Evolutionary conservation across 2,888 invertebrate species (phyloP).

Genomic region (Phortica okadai): DNA sequence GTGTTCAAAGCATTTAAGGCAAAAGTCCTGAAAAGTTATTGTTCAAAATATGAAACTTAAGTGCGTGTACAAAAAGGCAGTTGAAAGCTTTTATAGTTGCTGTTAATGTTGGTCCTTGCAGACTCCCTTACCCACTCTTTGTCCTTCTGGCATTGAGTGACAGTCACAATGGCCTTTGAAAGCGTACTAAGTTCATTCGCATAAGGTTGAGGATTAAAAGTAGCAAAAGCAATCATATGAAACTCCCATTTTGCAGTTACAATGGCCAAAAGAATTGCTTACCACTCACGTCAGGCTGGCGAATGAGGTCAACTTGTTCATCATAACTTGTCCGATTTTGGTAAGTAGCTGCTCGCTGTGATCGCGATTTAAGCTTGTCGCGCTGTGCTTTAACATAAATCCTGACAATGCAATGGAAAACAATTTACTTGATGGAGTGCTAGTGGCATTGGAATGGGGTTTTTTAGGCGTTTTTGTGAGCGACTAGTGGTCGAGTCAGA

Average conservation of each 20-base stretch:
- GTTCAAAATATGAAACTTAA: constrained; percentile 41
- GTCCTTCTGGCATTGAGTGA: not conserved
- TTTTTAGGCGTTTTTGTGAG: too few relatives aligned
- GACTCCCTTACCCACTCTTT: not conserved
- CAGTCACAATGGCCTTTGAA: not conserved
- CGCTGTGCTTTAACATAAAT: constrained; percentile 54
- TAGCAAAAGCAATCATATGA: not conserved
- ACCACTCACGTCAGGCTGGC: not conserved
- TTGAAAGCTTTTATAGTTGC: not conserved
- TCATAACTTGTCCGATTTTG: constrained; percentile 20
- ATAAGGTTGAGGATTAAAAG: not conserved
- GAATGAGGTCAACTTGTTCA: constrained; percentile 5
- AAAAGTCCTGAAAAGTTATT: constrained; percentile 53
- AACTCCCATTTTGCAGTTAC: not conserved
- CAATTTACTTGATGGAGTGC: constrained; percentile 55
- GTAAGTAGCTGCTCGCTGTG: constrained; percentile 10
- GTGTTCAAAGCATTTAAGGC: constrained; percentile 41
- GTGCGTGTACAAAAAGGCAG: constrained; percentile 10
- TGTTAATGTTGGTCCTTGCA: not conserved
- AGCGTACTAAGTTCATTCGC: too few relatives aligned
- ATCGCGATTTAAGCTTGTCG: not conserved
- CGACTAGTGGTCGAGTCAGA: not conserved
- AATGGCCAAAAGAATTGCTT: not conserved
- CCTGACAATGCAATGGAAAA: constrained; percentile 65
- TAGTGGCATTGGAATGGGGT: not conserved